Base-by-base conservation (phyloP, 2,113 vertebrate genomes). In the Pelvicachromis taeniatus region DNA sequence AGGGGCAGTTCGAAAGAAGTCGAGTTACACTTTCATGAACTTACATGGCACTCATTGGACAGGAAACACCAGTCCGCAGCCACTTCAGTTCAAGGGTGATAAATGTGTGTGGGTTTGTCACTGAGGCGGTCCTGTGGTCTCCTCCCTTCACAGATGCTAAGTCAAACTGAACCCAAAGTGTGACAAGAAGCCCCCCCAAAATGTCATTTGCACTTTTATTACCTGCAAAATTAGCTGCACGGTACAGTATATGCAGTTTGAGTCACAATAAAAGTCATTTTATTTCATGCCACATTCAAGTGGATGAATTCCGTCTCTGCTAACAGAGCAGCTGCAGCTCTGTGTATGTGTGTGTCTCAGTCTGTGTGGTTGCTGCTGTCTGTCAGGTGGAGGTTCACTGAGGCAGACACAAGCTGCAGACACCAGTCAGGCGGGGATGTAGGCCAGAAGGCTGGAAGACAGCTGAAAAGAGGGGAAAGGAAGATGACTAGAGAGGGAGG, bases 351-450 rank as follows among this genome's bases (percentile, higher is more conserved):
- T 0, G 48, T 42, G n/a, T 54, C 2, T 63, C 23, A 63, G 79
- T 29, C 40, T 83, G 83, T 84, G 75, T 86, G 75, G 81, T 70
- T 56, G 80, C 83, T 75, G 42, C 85, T 78, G 87, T 59, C 56
- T 87, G 53, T 89, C 82, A 89, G 90, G 75, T 87, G 77, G 68
- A 81, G 78, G 80, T 40, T 88, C 87, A 91, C 38, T 78, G 65
- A 87, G 7, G 82, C 86, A 83, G 82, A 89, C 54, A 40, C 5
- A 12, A 82, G 16, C 61, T 80, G 58, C 45, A 84, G 68, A 81
- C 53, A 52, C 75, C 75, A 83, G 79, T 63, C 58, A 42, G 59
- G 83, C n/a, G 42, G 78, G 48, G 58, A 35, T 5, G 8, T 31
- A 86, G 42, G 77, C 52, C 54, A 78, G 75, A 61, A 21, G 61